These are phyloP conservation scores for Drosophila gunungcola DNA, from an alignment of 1,140 invertebrate species.

Conservation along the genomic window DNA sequence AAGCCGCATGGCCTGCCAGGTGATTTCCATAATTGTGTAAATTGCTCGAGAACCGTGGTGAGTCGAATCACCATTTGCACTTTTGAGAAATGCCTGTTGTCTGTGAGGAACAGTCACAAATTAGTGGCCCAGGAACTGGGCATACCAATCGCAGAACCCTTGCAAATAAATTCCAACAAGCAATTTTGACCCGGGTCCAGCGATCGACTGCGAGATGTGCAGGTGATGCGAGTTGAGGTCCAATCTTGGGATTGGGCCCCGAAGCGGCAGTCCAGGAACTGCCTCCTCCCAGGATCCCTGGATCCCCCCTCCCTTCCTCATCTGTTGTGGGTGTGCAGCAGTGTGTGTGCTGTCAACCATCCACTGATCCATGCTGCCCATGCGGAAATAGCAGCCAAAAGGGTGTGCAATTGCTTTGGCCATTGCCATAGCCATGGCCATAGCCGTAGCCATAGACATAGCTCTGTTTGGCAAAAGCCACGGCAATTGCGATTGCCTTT, in stretches of 20 bases:
- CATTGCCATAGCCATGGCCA: slow-evolving; percentile 7
- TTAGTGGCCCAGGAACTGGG: slow-evolving; percentile 50
- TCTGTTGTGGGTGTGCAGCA: slow-evolving; percentile 60
- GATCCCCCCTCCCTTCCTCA: background rate
- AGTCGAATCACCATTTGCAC: slow-evolving; percentile 61
- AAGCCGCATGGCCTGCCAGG: slow-evolving; percentile 14
- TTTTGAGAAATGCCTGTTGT: slow-evolving; percentile 63
- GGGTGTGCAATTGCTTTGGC: slow-evolving; percentile 39
- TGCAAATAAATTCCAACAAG: slow-evolving; percentile 68
- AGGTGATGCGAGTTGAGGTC: slow-evolving; percentile 55
- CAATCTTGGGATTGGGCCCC: slow-evolving; percentile 26
- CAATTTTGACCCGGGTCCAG: slow-evolving; percentile 47
- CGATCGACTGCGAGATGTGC: slow-evolving; percentile 31
- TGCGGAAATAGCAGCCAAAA: slow-evolving; percentile 47
- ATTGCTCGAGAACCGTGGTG: slow-evolving; percentile 40
- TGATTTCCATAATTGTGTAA: slow-evolving; percentile 70
- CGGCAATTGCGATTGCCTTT: slow-evolving; percentile 57
- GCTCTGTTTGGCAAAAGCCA: background rate
- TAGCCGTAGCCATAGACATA: background rate
- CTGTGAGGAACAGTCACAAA: slow-evolving; percentile 60
- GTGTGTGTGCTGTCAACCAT: slow-evolving; percentile 47
- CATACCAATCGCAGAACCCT: slow-evolving; percentile 41
- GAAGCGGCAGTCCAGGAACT: slow-evolving; percentile 24
- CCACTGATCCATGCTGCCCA: slow-evolving; percentile 47
- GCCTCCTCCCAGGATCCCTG: background rate